phyloP scores from a whole-genome alignment of 2,888 invertebrate species.

The Oegoconia quadripuncta region DNA sequence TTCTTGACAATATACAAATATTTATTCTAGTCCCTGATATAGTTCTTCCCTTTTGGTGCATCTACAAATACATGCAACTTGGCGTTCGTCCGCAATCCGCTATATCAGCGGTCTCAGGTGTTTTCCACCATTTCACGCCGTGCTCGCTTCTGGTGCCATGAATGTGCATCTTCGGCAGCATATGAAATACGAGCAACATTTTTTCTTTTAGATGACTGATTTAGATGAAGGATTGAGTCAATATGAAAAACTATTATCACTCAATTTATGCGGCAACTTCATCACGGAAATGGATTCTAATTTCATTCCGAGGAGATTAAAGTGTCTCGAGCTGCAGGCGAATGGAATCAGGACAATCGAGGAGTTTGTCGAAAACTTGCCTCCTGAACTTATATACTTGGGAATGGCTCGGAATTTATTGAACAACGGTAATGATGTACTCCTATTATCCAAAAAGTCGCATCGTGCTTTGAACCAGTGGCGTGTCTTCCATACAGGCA shows the following conservation, averaged over 20 bases:
- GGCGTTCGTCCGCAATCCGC: no score
- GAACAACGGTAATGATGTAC: constrained; percentile 35
- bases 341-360: constrained; percentile 60
- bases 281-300: constrained; percentile 45
- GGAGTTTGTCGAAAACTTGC: constrained; percentile 46
- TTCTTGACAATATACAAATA: no score
- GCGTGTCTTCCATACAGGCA: no score
- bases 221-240: constrained; percentile 54
- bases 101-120: no score
- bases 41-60: no score
- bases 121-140: no score
- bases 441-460: no score
- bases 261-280: constrained; percentile 68
- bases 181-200: constrained; percentile 7
- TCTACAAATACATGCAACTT: no score
- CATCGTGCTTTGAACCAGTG: no score
- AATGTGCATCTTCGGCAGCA: no score
- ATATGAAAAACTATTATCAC: constrained; percentile 55
- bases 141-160: no score
- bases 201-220: constrained; percentile 61
- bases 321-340: constrained; percentile 68
- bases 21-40: no score
- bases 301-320: constrained; percentile 55
- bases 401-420: constrained; percentile 74
- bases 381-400: constrained; percentile 61